Base-by-base conservation (phyloP, 2,113 vertebrate genomes). In the Synchiropus splendidus region DNA sequence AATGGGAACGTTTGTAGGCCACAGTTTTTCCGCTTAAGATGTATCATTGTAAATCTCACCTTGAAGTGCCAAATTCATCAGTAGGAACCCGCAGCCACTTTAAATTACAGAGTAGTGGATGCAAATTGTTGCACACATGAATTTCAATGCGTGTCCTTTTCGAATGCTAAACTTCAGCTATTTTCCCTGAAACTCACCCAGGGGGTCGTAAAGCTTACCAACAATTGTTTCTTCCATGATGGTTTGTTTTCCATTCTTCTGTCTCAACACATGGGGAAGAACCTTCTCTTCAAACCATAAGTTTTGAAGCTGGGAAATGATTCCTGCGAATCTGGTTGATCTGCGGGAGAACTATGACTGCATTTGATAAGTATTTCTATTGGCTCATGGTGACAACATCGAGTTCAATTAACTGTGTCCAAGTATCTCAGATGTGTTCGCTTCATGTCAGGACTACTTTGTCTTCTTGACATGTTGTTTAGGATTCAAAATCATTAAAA, bases 191-290 rank as follows among this genome's bases (percentile, higher is more conserved):
- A 58, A 54, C 34, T 47, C 51, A 12, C 21, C 47, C 39, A 15
- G 58, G 50, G 54, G 40, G 48, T 60, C 58, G 63, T 69, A 63
- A 66, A 69, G 47, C 54, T 18, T 45, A 58, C 62, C 56, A 73
- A 58, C 49, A 67, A 72, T 74, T 75, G 61, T 67, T 74, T 74
- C 62, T 72, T 74, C 71, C 71, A 77, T 78, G 51, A 56, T 70
- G 65, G 42, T 57, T 45, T 61, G 58, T 72, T 72, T 72, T 69
- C 66, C 67, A 71, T 47, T 63, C 37, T 43, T 55, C 37, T 10
- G 47, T 53, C 44, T 73, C 51, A 70, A 57, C 40, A 17, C 42
- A 32, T 54, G 57, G 67, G 34, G n/a, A 2, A 54, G 32, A 60
- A 46, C 48, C 38, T 40, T 51, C 45, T 42, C 11, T 17, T n/a